Evolutionary conservation across 2,113 vertebrate genomes (phyloP), one percentile per base, ranked within the genome.

Genomic region (Tiliqua scincoides): DNA sequence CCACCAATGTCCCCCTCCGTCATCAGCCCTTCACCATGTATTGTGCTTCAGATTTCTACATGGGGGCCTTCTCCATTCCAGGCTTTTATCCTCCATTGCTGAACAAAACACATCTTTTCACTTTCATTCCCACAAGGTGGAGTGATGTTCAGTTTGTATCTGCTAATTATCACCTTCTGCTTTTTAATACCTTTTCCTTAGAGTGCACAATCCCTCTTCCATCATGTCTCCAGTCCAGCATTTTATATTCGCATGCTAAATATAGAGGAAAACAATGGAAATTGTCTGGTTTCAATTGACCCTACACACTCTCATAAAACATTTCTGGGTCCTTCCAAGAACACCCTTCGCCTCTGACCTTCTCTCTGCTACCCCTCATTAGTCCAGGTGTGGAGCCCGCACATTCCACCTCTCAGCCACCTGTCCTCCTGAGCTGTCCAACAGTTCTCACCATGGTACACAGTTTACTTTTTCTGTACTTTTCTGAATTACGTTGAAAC

Each of bases 211-310:
- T 40, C 0, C 48, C 37, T 57, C 27, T 68, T 63, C 63, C 30
- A 12, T 54, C 32, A 70, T 35, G 30, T 54, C 32, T 54, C 78
- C 70, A 72, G 77, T 21, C 40, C 40, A 40, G 83, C 73, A 25
- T 15, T 82, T 74, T 37, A 4, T 30, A 27, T 20, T 3, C 40
- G n/a, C 17, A 37, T 14, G 5, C 63, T 40, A 54, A 73, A 75
- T 71, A 23, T 1, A n/a, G 40, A 74, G 0, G 21, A 74, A 80
- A 8, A 1, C 2, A 3, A 0, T 0, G 54, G 48, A 2, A 25
- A 3, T 2, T 10, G 57, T 32, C n/a, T 35, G 27, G 18, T 32
- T 48, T 0, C 0, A 65, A 20, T 21, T 18, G 6, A 0, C 0
- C 27, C 18, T 23, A 20, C n/a, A 79, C 70, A 59, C 25, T 1